phyloP scores from a whole-genome alignment of 2,888 invertebrate genomes.

The Netelia melanura region DNA sequence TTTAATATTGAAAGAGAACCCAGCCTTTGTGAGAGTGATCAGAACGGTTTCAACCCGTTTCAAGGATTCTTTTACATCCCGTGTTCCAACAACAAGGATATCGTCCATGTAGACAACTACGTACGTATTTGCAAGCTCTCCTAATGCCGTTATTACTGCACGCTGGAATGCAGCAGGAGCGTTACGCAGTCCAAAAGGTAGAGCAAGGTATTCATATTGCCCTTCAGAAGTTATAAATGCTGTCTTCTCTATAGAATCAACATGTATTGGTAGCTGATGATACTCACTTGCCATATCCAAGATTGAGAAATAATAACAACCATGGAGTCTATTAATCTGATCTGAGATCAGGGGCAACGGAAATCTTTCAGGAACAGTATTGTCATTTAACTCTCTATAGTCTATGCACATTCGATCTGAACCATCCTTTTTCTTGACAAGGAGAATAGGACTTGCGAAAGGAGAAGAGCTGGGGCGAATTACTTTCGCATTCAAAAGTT shows the following conservation, averaged over 20 bases:
- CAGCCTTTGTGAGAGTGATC: constrained; percentile 36
- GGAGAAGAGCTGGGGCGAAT: too few relatives aligned
- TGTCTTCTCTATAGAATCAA: constrained; percentile 76
- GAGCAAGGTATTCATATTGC: constrained; percentile 78
- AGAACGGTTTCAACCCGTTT: constrained; percentile 37
- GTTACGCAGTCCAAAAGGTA: constrained; percentile 82
- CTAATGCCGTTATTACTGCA: constrained; percentile 70
- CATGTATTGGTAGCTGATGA: constrained; percentile 78
- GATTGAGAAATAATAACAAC: constrained; percentile 74
- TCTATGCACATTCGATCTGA: constrained; percentile 71
- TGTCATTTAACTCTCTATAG: constrained; percentile 75
- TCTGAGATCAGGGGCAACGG: constrained; percentile 81
- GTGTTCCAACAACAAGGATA: constrained; percentile 70
- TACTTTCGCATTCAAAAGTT: too few relatives aligned
- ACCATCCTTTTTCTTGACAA: constrained; percentile 71
- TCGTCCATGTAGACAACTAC: constrained; percentile 72
- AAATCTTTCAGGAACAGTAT: constrained; percentile 76
- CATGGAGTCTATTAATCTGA: constrained; percentile 74
- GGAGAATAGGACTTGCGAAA: constrained; percentile 9
- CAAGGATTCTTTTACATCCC: constrained; percentile 64
- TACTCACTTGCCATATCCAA: constrained; percentile 77
- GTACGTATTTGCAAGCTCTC: constrained; percentile 63
- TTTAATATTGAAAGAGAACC: constrained; percentile 57
- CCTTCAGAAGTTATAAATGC: constrained; percentile 81
- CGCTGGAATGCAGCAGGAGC: constrained; percentile 81